These are phyloP conservation scores for Guaruba guarouba DNA, from an alignment of 2,113 vertebrate species.

Conservation along the genomic window DNA sequence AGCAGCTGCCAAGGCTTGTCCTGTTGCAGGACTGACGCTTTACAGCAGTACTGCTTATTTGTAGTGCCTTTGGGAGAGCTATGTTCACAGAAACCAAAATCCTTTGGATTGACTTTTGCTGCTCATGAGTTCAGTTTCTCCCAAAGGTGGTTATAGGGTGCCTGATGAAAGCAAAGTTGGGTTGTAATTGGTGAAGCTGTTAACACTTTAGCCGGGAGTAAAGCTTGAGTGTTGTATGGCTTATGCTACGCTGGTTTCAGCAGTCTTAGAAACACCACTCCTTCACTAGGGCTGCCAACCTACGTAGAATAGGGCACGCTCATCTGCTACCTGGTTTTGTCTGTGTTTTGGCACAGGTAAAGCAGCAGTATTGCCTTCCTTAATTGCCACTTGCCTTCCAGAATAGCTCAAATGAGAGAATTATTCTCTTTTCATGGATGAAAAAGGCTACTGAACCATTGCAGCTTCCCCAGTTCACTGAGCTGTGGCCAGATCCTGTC, in stretches of 20 bases:
- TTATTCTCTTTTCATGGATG: background rate
- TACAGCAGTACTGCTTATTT: background rate
- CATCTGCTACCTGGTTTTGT: background rate
- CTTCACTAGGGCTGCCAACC: background rate
- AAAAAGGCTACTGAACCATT: background rate
- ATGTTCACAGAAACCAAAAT: background rate
- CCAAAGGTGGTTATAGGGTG: accelerated
- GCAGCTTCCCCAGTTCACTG: background rate
- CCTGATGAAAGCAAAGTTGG: too few species aligned
- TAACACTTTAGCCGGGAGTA: accelerated
- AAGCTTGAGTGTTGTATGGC: accelerated
- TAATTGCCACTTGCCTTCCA: background rate
- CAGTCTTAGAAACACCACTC: background rate
- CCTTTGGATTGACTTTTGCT: background rate
- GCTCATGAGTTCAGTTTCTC: background rate
- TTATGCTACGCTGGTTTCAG: background rate
- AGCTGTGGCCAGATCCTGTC: background rate
- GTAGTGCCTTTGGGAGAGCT: background rate
- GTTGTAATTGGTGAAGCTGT: too few species aligned
- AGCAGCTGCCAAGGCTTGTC: background rate
- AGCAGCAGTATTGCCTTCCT: background rate
- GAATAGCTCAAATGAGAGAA: background rate
- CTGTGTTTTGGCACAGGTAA: background rate
- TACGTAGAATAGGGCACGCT: background rate
- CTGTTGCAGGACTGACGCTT: background rate